phyloP scores from a whole-genome alignment of 2,113 vertebrate species.

The Eira barbara region DNA sequence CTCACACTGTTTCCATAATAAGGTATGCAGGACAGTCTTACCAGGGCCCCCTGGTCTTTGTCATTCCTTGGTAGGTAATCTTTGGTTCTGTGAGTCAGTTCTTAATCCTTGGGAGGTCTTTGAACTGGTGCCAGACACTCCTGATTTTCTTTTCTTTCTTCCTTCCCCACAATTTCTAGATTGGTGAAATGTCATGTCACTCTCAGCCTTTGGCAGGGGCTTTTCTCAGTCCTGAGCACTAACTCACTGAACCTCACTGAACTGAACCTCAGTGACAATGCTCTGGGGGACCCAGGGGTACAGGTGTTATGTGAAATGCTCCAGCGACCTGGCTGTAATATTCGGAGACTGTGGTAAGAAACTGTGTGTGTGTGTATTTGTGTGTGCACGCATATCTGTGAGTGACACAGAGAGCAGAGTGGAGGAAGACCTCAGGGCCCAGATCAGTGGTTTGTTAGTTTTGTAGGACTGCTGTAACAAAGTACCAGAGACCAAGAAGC shows the following conservation, averaged over 20 bases:
- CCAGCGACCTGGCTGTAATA: slow-evolving; percentile 47
- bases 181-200: background rate
- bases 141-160: background rate
- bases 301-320: slow-evolving; percentile 58
- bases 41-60: background rate
- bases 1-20: no score
- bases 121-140: background rate
- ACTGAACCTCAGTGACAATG: slow-evolving; percentile 69
- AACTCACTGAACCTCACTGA: slow-evolving; percentile 44
- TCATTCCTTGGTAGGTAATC: background rate
- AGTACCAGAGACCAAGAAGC: background rate
- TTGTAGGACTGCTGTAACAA: background rate
- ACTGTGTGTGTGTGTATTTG: rapidly evolving
- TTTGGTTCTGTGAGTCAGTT: background rate
- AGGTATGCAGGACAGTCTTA: background rate
- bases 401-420: background rate
- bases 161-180: background rate
- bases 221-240: slow-evolving; percentile 63
- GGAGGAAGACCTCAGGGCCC: background rate
- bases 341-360: slow-evolving; percentile 66
- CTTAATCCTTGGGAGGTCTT: background rate
- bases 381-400: background rate
- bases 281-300: slow-evolving; percentile 51
- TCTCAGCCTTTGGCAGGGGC: slow-evolving; percentile 17
- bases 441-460: background rate